phyloP scores from a whole-genome alignment of 2,113 vertebrate species.

The Brachyhypopomus occidentalis region DNA sequence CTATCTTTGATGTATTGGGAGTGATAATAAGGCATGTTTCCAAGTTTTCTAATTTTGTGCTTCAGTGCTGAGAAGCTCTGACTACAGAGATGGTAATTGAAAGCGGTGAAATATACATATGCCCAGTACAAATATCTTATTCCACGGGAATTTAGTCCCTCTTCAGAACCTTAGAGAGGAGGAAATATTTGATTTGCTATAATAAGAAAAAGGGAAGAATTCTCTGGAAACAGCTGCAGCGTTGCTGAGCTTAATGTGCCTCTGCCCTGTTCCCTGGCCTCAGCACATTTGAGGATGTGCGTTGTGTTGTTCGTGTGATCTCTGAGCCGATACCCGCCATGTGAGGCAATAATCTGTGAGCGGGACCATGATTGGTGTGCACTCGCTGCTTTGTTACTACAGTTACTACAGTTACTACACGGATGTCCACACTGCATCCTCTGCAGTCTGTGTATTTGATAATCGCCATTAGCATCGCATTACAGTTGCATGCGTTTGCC shows the following conservation, averaged over 20 bases:
- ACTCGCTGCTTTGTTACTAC: neutral
- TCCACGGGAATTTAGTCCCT: neutral
- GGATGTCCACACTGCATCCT: neutral
- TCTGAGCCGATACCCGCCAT: too few relatives aligned
- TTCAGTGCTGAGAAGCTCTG: constrained; percentile 17
- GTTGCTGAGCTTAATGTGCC: too few relatives aligned
- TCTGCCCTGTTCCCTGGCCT: too few relatives aligned
- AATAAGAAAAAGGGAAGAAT: neutral
- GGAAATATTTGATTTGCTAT: constrained; percentile 1
- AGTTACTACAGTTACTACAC: neutral
- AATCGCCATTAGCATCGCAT: neutral
- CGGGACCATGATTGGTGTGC: neutral
- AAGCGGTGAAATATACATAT: constrained; percentile 24
- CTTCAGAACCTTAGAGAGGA: neutral
- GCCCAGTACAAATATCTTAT: neutral
- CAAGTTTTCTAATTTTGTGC: constrained; percentile 15
- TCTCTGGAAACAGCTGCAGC: too few relatives aligned
- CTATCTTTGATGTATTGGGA: neutral
- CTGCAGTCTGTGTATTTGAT: constrained; percentile 3
- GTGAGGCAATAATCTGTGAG: neutral
- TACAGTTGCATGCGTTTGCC: neutral
- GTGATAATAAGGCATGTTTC: neutral
- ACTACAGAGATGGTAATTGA: constrained; percentile 6
- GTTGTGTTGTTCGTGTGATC: too few relatives aligned
- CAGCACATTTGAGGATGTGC: too few relatives aligned